A percentile compares a stretch with the other conserved stretches of the same genome.
Evolutionary conservation across 2,888 invertebrate species (phyloP).

Genomic region (Papilio protenor): DNA sequence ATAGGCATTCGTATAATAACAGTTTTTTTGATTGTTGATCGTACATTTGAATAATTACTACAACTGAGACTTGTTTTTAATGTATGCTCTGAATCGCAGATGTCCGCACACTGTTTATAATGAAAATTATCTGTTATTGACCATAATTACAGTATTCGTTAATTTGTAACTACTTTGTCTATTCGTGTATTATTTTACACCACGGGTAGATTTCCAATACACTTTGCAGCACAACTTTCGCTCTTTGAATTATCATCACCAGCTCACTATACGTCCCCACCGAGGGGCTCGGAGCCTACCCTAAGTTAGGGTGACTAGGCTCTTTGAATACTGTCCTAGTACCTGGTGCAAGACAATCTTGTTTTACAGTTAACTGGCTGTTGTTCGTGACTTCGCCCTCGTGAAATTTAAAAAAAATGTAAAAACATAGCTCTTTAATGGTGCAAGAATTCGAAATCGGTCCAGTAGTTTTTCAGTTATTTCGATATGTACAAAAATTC

Average conservation of each 20-base stretch:
- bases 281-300: too few species aligned
- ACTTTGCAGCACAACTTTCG: not conserved
- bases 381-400: too few species aligned
- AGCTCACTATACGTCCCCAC: too few species aligned
- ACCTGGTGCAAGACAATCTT: too few species aligned
- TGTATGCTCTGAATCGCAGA: constrained; percentile 31
- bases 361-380: too few species aligned
- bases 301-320: too few species aligned
- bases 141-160: constrained; percentile 7
- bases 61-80: constrained; percentile 19
- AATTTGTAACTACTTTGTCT: constrained; percentile 17
- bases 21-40: constrained; percentile 53
- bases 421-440: too few species aligned
- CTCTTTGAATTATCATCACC: not conserved
- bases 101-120: constrained; percentile 14
- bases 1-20: constrained; percentile 51
- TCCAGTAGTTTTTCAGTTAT: too few species aligned
- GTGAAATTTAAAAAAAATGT: too few species aligned
- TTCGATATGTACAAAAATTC: too few species aligned
- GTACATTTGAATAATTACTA: constrained; percentile 39
- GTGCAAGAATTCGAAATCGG: too few species aligned
- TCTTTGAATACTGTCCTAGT: not conserved
- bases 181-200: not conserved
- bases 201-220: not conserved
- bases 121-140: constrained; percentile 24